Base-by-base conservation (phyloP, 1,140 invertebrate genomes). In the Cydia splendana region DNA sequence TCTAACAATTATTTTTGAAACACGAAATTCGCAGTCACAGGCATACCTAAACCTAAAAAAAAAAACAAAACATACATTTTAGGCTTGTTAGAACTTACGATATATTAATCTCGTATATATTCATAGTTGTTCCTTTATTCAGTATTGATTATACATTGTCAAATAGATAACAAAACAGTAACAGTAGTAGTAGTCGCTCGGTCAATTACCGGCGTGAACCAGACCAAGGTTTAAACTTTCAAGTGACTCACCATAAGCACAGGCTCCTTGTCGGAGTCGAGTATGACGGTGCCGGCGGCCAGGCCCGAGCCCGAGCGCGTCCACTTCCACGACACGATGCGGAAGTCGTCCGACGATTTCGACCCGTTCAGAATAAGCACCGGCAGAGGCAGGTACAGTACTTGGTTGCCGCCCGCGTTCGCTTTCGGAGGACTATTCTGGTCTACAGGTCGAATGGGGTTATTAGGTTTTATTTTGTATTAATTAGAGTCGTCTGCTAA, bases 361-460 rank as follows among this genome's bases (percentile, higher is more conserved):
- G 96, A 96, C 0, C 98, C 98, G 93, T 99, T 98, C 34, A 99
- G 93, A 45, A 96, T 94, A 1, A 99, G 94, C 7, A 97, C 95
- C 24, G 95, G 95, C 2, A 96, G 88, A 0, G 98, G 98, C 12
- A 98, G 91, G 7, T 95, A 94, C 0, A 98, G 93, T 42, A 95
- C 96, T 84, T 96, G 95, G 92, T 98, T 97, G 1, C 96, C 97
- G 30, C 98, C 98, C 24, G 97, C 98, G 88, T 98, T 96, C 1
- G 98, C 98, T 87, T 96, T 96, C 0, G 98, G 98, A 7, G 96
- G 94, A 30, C 96, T 96, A 93, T 99, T 99, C 91, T 97, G 96
- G 93, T 97, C 97, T 98, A 82, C 53, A 85, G 81, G 7, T 5
- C 28, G 30, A 34, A 69, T 9, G 53, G n/a, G 51, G 53, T 57